These are phyloP conservation scores for Microctonus aethiopoides DNA, from an alignment of 2,888 invertebrate genomes.

Conservation along the genomic window DNA sequence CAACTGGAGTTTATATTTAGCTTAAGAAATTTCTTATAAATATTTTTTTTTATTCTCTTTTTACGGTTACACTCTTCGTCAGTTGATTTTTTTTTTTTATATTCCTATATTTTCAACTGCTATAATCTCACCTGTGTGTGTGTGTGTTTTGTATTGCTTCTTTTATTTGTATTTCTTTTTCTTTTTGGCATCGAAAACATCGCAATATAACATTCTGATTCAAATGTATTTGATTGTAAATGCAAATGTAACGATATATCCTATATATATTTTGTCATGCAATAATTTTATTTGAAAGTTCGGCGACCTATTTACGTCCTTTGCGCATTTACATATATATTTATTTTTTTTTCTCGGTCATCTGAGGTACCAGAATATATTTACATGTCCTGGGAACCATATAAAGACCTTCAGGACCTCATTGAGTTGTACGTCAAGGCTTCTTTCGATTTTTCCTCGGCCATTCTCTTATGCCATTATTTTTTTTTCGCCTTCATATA, in stretches of 20 bases:
- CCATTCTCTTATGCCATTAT: constrained; percentile 20
- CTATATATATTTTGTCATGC: not conserved
- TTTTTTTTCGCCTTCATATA: not conserved
- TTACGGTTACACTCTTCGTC: constrained; percentile 8
- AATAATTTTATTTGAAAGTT: constrained; percentile 2
- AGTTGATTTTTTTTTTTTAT: constrained; percentile 3
- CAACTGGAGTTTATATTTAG: constrained; percentile 54
- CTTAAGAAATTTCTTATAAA: constrained; percentile 48
- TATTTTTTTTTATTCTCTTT: constrained; percentile 17
- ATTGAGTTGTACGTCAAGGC: constrained; percentile 29
- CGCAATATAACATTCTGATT: not conserved
- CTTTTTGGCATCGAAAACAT: not conserved
- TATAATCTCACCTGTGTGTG: not conserved
- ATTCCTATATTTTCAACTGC: not conserved
- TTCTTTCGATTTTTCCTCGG: constrained; percentile 27
- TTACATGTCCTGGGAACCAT: not conserved
- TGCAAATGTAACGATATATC: not conserved
- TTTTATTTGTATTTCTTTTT: constrained; percentile 32
- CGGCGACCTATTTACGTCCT: constrained; percentile 18
- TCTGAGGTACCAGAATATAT: constrained; percentile 21
- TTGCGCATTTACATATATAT: constrained; percentile 38
- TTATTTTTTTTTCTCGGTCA: constrained; percentile 13
- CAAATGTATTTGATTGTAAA: not conserved
- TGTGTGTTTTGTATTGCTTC: too few relatives aligned
- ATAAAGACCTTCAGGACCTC: constrained; percentile 23